Evolutionary conservation across 2,797 vertebrate species (phyloP).

Genomic region (Discoglossus pictus): DNA sequence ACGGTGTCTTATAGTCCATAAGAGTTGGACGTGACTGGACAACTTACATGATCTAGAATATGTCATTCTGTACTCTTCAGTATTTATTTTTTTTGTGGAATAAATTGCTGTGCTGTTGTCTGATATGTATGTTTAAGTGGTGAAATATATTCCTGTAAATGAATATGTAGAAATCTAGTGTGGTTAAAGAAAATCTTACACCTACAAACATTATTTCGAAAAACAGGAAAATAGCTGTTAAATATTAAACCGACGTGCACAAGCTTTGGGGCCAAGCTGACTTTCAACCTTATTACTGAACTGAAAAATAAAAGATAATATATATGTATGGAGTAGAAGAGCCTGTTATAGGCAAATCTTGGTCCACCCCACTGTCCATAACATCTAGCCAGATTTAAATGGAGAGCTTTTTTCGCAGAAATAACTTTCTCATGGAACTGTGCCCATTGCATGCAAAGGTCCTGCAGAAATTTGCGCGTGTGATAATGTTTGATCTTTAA

Average conservation of each 20-base stretch:
- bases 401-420: not conserved
- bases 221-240: constrained; percentile 17
- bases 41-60: too few species aligned
- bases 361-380: constrained; percentile 13
- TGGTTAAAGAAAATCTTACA: too few species aligned
- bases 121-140: too few species aligned
- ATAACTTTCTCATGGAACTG: constrained; percentile 24
- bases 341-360: not conserved
- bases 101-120: too few species aligned
- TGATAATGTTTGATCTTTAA: not conserved
- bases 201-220: constrained; percentile 13
- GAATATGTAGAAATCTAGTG: too few species aligned
- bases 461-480: constrained; percentile 1
- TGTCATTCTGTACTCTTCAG: too few species aligned
- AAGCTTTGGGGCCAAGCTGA: constrained; percentile 6
- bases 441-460: constrained; percentile 7
- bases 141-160: too few species aligned
- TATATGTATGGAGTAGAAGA: too few species aligned
- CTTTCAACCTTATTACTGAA: constrained; percentile 5
- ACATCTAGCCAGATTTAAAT: constrained; percentile 35
- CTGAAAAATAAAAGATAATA: not conserved
- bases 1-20: too few species aligned
- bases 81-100: too few species aligned
- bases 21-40: too few species aligned
- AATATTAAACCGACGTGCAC: constrained; percentile 26